Evolutionary conservation across 2,888 invertebrate genomes (phyloP).

Genomic region (Sclerodermus sp.): DNA sequence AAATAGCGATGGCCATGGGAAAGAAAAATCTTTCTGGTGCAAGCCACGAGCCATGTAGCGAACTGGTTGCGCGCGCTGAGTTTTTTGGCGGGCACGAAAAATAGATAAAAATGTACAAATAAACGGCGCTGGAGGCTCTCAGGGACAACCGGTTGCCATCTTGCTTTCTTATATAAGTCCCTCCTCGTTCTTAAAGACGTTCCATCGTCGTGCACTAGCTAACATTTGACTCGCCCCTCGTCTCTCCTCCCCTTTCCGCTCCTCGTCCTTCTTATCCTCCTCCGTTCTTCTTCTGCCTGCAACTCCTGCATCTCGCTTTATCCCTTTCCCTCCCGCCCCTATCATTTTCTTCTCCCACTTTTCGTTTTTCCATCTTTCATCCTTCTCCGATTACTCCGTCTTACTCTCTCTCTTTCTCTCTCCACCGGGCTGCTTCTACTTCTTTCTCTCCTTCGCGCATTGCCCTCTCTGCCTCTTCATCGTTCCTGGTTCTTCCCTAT

Average conservation of each 20-base stretch:
- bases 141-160: conserved; percentile 57
- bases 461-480: conserved; percentile 12
- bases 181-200: conserved; percentile 44
- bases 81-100: conserved; percentile 46
- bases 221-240: conserved; percentile 33
- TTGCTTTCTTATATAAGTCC: conserved; percentile 57
- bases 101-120: conserved; percentile 57
- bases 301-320: too few species aligned
- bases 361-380: conserved; percentile 5
- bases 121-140: conserved; percentile 53
- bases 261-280: conserved; percentile 3
- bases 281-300: conserved; percentile 15
- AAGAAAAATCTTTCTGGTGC: background rate
- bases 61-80: conserved; percentile 8
- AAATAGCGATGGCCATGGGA: conserved; percentile 14
- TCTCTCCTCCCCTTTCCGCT: conserved; percentile 12
- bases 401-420: conserved; percentile 3
- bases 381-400: too few species aligned
- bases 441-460: conserved; percentile 7
- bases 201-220: conserved; percentile 42
- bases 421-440: conserved; percentile 5
- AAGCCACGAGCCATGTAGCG: conserved; percentile 21
- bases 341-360: conserved; percentile 16
- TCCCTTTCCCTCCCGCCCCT: too few species aligned
- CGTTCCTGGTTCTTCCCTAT: conserved; percentile 7